Conservation (phyloP, 1,140 invertebrate genomes). For the Bombus consobrinus region DNA sequence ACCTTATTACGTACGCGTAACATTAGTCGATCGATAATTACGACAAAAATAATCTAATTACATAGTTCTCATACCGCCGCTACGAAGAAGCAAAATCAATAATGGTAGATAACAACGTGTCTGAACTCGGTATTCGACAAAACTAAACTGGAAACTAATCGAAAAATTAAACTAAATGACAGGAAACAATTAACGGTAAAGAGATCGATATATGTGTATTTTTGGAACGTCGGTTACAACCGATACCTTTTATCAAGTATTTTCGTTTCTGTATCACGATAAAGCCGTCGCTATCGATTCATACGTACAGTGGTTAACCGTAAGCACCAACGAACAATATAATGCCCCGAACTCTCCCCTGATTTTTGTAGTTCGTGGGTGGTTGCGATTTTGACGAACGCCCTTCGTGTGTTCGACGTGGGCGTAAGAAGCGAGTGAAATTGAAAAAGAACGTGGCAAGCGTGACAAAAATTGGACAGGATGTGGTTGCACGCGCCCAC, state of each 20-base stretch:
- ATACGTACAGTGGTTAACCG: constrained; percentile 6
- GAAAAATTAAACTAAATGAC: fast-evolving
- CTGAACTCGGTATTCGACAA: no score
- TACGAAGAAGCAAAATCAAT: not conserved
- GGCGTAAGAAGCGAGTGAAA: constrained; percentile 5
- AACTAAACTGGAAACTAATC: not conserved
- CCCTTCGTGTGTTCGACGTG: constrained; percentile 7
- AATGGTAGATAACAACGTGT: not conserved
- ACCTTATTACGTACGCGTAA: not conserved
- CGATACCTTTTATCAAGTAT: constrained; percentile 8
- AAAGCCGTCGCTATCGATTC: constrained; percentile 40
- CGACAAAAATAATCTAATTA: not conserved
- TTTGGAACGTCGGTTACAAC: not conserved
- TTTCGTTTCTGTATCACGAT: not conserved
- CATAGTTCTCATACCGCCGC: not conserved
- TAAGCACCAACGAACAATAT: not conserved
- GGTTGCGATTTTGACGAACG: constrained; percentile 48
- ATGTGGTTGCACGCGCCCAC: constrained; percentile 56
- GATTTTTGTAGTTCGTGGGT: constrained; percentile 41
- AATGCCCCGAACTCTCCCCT: not conserved
- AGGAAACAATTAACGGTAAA: no score
- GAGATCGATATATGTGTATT: not conserved
- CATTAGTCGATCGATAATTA: not conserved
- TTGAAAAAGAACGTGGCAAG: constrained; percentile 14
- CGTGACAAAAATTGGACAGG: constrained; percentile 59